Conservation (phyloP, 2,888 invertebrate genomes). For the Tetropium fuscum region DNA sequence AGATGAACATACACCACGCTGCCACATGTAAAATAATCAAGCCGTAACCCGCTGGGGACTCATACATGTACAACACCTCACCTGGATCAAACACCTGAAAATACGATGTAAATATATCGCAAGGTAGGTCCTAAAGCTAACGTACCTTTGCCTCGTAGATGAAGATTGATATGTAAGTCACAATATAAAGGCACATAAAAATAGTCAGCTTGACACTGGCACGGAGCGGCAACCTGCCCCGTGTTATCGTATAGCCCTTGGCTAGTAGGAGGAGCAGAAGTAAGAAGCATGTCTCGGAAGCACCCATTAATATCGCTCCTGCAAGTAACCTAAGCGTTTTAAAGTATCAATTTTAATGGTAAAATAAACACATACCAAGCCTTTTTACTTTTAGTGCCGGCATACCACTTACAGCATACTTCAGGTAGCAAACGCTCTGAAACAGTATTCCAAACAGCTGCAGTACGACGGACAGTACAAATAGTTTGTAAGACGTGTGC, state of each 20-base stretch:
- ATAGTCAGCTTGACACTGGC: slow-evolving; percentile 82
- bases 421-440: slow-evolving; percentile 78
- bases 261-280: slow-evolving; percentile 84
- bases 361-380: slow-evolving; percentile 62
- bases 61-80: slow-evolving; percentile 89
- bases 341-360: neutral
- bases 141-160: slow-evolving; percentile 82
- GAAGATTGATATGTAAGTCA: slow-evolving; percentile 81
- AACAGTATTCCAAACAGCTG: slow-evolving; percentile 80
- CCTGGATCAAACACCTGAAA: slow-evolving; percentile 90
- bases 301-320: slow-evolving; percentile 80
- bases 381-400: slow-evolving; percentile 68
- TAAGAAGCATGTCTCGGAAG: slow-evolving; percentile 81
- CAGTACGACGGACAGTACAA: slow-evolving; percentile 76
- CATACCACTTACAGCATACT: slow-evolving; percentile 81
- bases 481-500: slow-evolving; percentile 91
- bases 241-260: slow-evolving; percentile 92
- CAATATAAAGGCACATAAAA: slow-evolving; percentile 82
- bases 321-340: slow-evolving; percentile 49
- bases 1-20: slow-evolving; percentile 87
- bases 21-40: slow-evolving; percentile 79
- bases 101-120: slow-evolving; percentile 9
- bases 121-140: slow-evolving; percentile 18
- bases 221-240: slow-evolving; percentile 79
- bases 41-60: slow-evolving; percentile 90